phyloP scores from a whole-genome alignment of 2,797 vertebrate species.

The Arrhamphus sclerolepis region DNA sequence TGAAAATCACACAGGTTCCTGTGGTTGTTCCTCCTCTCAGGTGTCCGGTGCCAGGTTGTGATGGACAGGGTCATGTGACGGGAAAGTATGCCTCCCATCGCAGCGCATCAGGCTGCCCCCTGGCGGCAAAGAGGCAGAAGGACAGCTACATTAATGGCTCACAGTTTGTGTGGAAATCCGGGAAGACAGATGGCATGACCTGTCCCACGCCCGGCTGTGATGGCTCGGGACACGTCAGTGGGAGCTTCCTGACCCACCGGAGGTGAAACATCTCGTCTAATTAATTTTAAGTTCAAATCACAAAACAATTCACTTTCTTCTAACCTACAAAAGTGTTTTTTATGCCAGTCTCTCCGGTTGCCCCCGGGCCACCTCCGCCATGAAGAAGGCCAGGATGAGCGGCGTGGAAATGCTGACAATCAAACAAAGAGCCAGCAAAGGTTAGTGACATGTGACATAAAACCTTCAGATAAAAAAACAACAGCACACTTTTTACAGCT shows the following conservation, averaged over 20 bases:
- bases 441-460: slow-evolving; percentile 66
- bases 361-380: slow-evolving; percentile 94
- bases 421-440: slow-evolving; percentile 95
- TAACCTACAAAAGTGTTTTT: not conserved
- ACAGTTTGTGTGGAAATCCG: slow-evolving; percentile 96
- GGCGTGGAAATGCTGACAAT: slow-evolving; percentile 98
- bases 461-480: not conserved
- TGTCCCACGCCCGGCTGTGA: slow-evolving; percentile 97
- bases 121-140: slow-evolving; percentile 97
- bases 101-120: slow-evolving; percentile 95
- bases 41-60: slow-evolving; percentile 97
- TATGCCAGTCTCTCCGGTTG: slow-evolving; percentile 91
- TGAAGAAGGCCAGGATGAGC: slow-evolving; percentile 97
- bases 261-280: slow-evolving; percentile 80
- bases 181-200: slow-evolving; percentile 97
- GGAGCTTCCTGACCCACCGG: slow-evolving; percentile 97
- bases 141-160: slow-evolving; percentile 96
- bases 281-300: too few relatives aligned
- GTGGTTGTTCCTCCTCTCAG: slow-evolving; percentile 71
- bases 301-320: not conserved
- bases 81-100: slow-evolving; percentile 98
- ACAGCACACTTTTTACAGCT: too few relatives aligned
- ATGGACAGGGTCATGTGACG: slow-evolving; percentile 97
- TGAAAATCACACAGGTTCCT: too few relatives aligned
- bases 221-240: slow-evolving; percentile 96